Conservation (phyloP, 1,140 invertebrate genomes). For the Dendrolimus punctatus region DNA sequence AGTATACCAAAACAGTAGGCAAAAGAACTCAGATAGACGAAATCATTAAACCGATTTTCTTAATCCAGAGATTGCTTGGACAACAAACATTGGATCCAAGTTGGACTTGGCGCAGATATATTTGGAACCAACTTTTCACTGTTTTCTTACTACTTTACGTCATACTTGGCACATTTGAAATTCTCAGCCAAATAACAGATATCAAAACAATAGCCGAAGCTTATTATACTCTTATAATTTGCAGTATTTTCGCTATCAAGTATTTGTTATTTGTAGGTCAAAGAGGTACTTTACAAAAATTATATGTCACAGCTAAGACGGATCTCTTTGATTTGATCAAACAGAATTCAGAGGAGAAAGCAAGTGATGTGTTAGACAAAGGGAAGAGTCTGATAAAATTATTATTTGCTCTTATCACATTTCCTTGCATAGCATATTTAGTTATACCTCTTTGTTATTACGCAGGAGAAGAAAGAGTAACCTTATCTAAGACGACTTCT, state of each 20-base stretch:
- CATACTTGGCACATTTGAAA: conserved; percentile 37
- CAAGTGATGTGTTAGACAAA: conserved; percentile 19
- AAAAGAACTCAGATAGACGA: conserved; percentile 34
- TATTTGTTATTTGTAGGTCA: conserved; percentile 34
- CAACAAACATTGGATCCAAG: conserved; percentile 44
- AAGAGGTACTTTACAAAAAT: conserved; percentile 23
- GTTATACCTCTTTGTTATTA: conserved; percentile 37
- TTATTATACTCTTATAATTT: conserved; percentile 39
- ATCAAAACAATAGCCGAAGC: conserved; percentile 32
- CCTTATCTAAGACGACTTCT: conserved; percentile 35
- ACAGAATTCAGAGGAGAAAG: conserved; percentile 17
- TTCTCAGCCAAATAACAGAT: conserved; percentile 27
- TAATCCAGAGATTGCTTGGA: conserved; percentile 37
- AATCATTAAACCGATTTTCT: conserved; percentile 25
- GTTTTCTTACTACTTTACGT: conserved; percentile 36
- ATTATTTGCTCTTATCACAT: conserved; percentile 23
- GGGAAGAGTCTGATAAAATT: conserved; percentile 21
- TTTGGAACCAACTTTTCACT: conserved; percentile 26
- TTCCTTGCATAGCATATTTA: conserved; percentile 31
- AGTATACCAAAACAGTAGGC: conserved; percentile 34
- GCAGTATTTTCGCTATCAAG: conserved; percentile 31
- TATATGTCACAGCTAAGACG: conserved; percentile 36
- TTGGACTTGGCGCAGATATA: conserved; percentile 42
- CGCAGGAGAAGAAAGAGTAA: conserved; percentile 23
- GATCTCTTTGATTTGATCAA: conserved; percentile 27